Conservation (phyloP, 2,888 invertebrate genomes). For the Shargacucullia verbasci region DNA sequence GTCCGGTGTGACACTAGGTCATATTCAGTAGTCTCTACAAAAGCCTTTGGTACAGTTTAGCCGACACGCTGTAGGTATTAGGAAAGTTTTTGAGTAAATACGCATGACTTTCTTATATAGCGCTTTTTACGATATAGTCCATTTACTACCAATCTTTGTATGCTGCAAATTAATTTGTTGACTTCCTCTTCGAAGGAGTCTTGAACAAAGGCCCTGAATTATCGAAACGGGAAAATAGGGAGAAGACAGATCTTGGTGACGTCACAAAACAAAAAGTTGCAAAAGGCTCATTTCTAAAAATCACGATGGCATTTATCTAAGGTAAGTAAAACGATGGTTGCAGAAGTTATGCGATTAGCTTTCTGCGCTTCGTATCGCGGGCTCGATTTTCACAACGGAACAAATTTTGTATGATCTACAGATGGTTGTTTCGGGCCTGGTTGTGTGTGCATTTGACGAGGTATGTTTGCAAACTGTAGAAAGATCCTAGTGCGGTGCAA, state of each 20-base stretch:
- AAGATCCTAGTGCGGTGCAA: no score
- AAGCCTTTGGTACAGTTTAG: slow-evolving; percentile 51
- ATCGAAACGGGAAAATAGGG: slow-evolving; percentile 23
- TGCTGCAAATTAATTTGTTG: slow-evolving; percentile 55
- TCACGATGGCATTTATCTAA: no score
- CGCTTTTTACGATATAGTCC: slow-evolving; percentile 44
- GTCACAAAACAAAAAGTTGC: neutral
- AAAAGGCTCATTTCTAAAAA: no score
- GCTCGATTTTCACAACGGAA: no score
- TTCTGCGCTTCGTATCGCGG: no score
- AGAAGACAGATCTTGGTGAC: slow-evolving; percentile 2
- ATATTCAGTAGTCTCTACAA: slow-evolving; percentile 41
- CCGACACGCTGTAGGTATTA: slow-evolving; percentile 55
- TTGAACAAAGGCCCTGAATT: slow-evolving; percentile 31
- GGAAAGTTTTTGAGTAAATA: slow-evolving; percentile 61
- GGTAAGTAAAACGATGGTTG: no score
- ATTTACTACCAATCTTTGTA: slow-evolving; percentile 47
- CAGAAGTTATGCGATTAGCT: no score
- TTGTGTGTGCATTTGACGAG: no score
- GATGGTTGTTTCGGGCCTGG: no score
- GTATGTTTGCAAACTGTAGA: no score
- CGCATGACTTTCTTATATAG: slow-evolving; percentile 43
- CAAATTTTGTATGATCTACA: no score
- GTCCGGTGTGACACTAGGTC: slow-evolving; percentile 39
- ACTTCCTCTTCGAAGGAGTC: slow-evolving; percentile 1